phyloP scores from a whole-genome alignment of 2,797 vertebrate genomes.

The Phaenicophaeus curvirostris region DNA sequence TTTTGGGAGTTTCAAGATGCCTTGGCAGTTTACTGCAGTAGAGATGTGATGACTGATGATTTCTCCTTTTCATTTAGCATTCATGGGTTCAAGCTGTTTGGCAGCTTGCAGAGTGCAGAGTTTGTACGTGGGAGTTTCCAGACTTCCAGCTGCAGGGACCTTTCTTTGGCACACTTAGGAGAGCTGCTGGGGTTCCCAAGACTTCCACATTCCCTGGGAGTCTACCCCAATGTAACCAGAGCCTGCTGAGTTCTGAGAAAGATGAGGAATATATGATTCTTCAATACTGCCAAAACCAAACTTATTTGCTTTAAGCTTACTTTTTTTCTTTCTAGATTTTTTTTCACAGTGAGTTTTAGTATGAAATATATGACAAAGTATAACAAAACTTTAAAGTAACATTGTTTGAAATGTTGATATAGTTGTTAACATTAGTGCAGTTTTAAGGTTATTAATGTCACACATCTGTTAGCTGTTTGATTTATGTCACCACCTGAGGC shows the following conservation, averaged over 20 bases:
- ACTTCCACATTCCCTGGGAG: neutral
- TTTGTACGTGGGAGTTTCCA: neutral
- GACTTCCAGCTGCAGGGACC: neutral
- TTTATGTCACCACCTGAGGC: neutral
- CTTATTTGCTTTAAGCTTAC: neutral
- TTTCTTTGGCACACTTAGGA: neutral
- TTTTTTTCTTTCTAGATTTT: neutral
- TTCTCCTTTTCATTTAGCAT: neutral
- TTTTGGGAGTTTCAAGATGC: neutral
- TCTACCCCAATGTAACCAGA: neutral
- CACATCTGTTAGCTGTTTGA: neutral
- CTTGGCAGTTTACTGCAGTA: neutral
- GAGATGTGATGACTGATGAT: neutral
- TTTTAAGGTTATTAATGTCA: constrained; percentile 5
- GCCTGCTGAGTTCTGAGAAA: neutral
- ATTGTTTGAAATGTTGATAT: neutral
- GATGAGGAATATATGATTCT: neutral
- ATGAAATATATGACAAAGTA: neutral
- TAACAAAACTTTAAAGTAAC: neutral
- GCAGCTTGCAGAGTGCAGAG: neutral
- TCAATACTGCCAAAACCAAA: neutral
- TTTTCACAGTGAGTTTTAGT: neutral
- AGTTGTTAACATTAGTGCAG: neutral
- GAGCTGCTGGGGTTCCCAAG: neutral
- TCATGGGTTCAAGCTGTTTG: neutral